These are phyloP conservation scores for Zonitis immaculata DNA, from an alignment of 2,888 invertebrate genomes.

Conservation along the genomic window DNA sequence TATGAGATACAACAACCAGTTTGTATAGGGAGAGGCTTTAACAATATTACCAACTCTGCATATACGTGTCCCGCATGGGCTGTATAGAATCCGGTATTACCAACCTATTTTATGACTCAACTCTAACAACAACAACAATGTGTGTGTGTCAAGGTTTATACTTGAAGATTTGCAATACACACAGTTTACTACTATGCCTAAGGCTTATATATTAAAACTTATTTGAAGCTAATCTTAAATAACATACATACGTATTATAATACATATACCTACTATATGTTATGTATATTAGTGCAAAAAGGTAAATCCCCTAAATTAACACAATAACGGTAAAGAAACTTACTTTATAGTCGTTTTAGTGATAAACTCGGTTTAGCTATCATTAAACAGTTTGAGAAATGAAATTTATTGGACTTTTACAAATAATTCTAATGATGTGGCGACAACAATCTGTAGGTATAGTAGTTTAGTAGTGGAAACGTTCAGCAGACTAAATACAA, in stretches of 20 bases:
- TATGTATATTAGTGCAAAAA: not conserved
- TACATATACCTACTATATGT: not conserved
- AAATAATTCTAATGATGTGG: too few species aligned
- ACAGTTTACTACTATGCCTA: slow-evolving; percentile 16
- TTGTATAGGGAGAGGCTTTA: slow-evolving; percentile 33
- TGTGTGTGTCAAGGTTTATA: slow-evolving; percentile 18
- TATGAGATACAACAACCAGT: slow-evolving; percentile 22
- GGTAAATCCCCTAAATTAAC: not conserved
- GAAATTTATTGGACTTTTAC: too few species aligned
- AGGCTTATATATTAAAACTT: slow-evolving; percentile 22
- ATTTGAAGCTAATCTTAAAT: slow-evolving; percentile 23
- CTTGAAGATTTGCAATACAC: not conserved
- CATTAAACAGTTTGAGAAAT: too few species aligned
- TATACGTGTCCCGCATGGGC: slow-evolving; percentile 34
- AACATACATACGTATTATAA: slow-evolving; percentile 2
- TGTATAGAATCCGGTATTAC: slow-evolving; percentile 28
- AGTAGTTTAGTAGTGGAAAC: too few species aligned
- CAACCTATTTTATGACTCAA: slow-evolving; percentile 24
- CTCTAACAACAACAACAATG: slow-evolving; percentile 24
- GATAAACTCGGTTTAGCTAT: too few species aligned
- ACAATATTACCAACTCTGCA: slow-evolving; percentile 36
- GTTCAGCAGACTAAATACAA: slow-evolving; percentile 10
- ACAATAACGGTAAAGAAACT: not conserved
- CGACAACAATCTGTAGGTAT: too few species aligned
- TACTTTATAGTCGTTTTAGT: slow-evolving; percentile 1